Evolutionary conservation across 2,888 invertebrate genomes (phyloP).

Genomic region (Hesperia comma): DNA sequence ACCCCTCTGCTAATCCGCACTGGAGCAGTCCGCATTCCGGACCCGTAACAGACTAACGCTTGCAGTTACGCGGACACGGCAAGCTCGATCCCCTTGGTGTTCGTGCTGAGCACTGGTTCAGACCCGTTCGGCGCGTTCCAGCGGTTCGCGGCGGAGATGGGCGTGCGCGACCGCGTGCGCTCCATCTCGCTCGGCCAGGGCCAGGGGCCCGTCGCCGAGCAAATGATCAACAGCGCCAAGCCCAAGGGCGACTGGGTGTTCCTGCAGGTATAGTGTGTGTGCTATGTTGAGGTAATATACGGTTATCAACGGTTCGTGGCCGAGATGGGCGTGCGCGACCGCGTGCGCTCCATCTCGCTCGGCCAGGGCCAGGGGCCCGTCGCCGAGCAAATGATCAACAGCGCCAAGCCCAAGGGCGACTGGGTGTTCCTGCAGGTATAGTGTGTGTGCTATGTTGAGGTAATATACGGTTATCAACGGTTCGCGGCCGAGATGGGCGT

Average conservation of each 20-base stretch:
- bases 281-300: no score
- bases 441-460: no score
- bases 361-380: slow-evolving; percentile 95
- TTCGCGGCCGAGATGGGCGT: slow-evolving; percentile 91
- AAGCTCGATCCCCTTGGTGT: slow-evolving; percentile 90
- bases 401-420: slow-evolving; percentile 88
- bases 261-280: no score
- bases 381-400: slow-evolving; percentile 91
- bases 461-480: no score
- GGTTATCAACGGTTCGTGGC: slow-evolving; percentile 91
- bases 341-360: slow-evolving; percentile 92
- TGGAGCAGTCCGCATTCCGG: no score
- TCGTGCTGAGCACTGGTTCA: slow-evolving; percentile 94
- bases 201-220: slow-evolving; percentile 94
- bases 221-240: slow-evolving; percentile 88
- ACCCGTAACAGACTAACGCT: no score
- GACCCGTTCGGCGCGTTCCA: slow-evolving; percentile 94
- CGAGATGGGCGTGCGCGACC: slow-evolving; percentile 88
- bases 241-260: slow-evolving; percentile 93
- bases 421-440: no score
- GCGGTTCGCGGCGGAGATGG: slow-evolving; percentile 91
- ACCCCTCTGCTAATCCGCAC: no score
- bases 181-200: slow-evolving; percentile 95
- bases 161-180: slow-evolving; percentile 86
- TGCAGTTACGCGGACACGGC: slow-evolving; percentile 88